Percentiles rank a stretch among this genome's conserved stretches.
Conservation (phyloP, 2,113 vertebrate genomes). For the Pteronura brasiliensis region DNA sequence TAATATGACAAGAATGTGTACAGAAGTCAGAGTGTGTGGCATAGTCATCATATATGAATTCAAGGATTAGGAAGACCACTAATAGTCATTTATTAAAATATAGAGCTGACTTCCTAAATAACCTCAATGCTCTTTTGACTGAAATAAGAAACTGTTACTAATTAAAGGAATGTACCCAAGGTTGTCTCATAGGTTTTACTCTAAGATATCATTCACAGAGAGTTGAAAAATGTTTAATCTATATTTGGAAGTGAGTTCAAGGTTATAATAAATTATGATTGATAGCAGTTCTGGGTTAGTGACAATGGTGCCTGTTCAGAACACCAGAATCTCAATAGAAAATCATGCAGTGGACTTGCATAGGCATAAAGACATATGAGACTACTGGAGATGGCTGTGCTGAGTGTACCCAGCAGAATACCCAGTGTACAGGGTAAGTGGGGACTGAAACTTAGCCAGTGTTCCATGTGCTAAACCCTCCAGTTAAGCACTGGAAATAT, state of each 20-base stretch:
- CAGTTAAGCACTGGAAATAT: not conserved
- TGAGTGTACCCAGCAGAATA: not conserved
- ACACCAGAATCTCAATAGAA: not conserved
- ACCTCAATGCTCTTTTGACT: not conserved
- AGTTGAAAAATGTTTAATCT: constrained; percentile 32
- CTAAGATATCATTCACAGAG: not conserved
- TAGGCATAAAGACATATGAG: not conserved
- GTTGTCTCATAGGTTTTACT: not conserved
- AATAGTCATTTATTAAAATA: not conserved
- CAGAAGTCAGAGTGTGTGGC: not conserved
- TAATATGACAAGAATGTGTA: constrained; percentile 10
- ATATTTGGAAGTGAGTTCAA: constrained; percentile 23
- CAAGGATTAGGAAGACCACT: not conserved
- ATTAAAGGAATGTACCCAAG: not conserved
- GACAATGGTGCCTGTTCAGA: not conserved
- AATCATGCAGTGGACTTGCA: not conserved
- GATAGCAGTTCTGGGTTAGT: not conserved
- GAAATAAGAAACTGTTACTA: not conserved
- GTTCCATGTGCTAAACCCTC: not conserved
- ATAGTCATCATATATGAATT: not conserved
- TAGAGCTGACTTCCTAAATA: not conserved
- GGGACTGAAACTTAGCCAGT: not conserved
- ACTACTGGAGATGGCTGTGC: not conserved
- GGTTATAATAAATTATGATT: constrained; percentile 16
- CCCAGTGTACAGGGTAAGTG: not conserved